phyloP scores from a whole-genome alignment of 2,888 invertebrate genomes.

The Caradrina clavipalpis region DNA sequence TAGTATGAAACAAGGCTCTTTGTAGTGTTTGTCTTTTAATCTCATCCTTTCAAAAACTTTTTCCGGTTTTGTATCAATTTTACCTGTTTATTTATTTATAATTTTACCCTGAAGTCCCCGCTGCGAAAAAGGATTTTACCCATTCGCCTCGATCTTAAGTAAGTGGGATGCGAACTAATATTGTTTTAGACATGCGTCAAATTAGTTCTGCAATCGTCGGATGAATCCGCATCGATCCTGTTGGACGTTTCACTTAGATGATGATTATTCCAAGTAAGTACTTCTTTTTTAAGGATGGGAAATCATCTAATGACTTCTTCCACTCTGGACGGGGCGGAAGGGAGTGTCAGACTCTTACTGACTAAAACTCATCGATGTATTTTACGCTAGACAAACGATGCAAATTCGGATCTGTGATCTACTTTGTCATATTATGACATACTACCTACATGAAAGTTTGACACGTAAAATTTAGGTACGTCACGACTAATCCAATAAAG shows the following conservation, averaged over 20 bases:
- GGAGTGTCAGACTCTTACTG: too few relatives aligned
- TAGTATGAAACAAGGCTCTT: constrained; percentile 47
- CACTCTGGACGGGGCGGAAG: too few relatives aligned
- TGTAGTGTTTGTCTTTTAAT: constrained; percentile 32
- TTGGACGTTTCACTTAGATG: not conserved
- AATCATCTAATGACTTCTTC: too few relatives aligned
- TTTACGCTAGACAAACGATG: not conserved
- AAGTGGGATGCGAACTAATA: not conserved
- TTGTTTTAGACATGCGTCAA: not conserved
- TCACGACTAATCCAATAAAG: constrained; percentile 47
- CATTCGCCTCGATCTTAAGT: not conserved
- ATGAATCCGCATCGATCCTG: not conserved
- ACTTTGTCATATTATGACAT: constrained; percentile 26
- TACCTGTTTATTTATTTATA: constrained; percentile 26
- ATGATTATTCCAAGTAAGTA: too few relatives aligned
- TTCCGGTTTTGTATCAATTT: constrained; percentile 5
- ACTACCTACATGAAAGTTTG: constrained; percentile 26
- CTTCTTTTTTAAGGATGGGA: too few relatives aligned
- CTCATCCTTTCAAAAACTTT: constrained; percentile 15
- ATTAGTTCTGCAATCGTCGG: too few relatives aligned
- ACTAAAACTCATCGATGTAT: too few relatives aligned
- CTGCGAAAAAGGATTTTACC: not conserved
- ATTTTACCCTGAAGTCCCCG: not conserved
- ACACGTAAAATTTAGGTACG: constrained; percentile 42
- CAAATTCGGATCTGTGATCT: not conserved